Evolutionary conservation across 2,888 invertebrate species (phyloP), one percentile per base, ranked within the genome.

Genomic region (Drosophila maculinotata): DNA sequence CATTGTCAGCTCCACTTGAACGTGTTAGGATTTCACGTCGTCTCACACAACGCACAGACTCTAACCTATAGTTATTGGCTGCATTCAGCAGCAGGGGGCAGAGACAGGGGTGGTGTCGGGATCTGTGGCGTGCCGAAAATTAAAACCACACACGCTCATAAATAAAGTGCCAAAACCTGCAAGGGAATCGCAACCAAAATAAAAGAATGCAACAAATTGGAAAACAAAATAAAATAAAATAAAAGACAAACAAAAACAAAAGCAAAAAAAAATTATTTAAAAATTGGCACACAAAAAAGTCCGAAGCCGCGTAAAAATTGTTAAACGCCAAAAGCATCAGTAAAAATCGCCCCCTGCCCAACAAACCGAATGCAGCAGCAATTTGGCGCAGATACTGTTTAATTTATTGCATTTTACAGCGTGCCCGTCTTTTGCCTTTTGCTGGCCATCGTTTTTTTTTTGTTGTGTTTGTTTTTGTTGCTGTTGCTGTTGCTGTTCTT

Each of bases 371-470:
- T 83, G 87, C 75, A 87, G 77, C 87, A 75, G 83, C 83, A 83
- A 83, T 83, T 83, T 83, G 83, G 88, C 69, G 83, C 83, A 83
- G 86, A 83, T 83, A 83, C 85, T 83, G 83, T 83, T 83, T 87
- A 83, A 83, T 83, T 83, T 83, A 83, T 83, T 83, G 83, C 88
- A 87, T 87, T 83, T 83, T 83, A 87, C 88, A 87, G 86, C 69
- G 71, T 65, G 57, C 63, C 64, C 65, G 63, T 73, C 65, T 69
- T 76, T 72, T 78, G 76, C 68, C 77, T 62, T 71, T 69, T 75
- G 75, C 59, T 58, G 51, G 26, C 45, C 59, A 60, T 56, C 35
- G 42, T 51, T 54, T 57, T 56, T 56, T 53, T 66, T 53, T 64
- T 38, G 41, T 56, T 64, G 54, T 53, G 51, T 47, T 69, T 67